phyloP scores from a whole-genome alignment of 2,888 invertebrate species.

The Andrena dorsata region DNA sequence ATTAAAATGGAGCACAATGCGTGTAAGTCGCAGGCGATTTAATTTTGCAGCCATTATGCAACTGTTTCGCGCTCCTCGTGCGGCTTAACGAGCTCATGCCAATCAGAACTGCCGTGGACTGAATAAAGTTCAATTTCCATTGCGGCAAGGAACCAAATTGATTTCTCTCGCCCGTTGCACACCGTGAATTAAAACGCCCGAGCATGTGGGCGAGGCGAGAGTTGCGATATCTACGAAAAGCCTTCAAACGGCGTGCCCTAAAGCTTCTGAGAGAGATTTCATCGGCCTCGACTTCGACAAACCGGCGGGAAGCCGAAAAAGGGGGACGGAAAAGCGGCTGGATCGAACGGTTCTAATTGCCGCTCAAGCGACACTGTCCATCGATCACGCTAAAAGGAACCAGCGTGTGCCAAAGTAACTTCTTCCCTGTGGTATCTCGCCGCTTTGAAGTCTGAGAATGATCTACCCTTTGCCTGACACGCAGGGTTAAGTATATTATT shows the following conservation, averaged over 20 bases:
- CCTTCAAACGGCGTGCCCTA: constrained; percentile 42
- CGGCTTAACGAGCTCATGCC: constrained; percentile 12
- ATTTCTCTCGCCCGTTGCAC: constrained; percentile 4
- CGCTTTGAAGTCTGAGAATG: background rate
- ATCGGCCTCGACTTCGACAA: constrained; percentile 49
- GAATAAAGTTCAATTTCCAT: constrained; percentile 37
- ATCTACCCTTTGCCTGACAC: background rate
- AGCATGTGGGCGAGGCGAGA: background rate
- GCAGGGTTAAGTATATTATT: background rate
- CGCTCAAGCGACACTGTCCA: constrained; percentile 9
- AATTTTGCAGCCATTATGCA: background rate
- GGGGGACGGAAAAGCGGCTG: constrained; percentile 6
- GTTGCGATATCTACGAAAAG: constrained; percentile 18
- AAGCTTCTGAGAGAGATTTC: constrained; percentile 46
- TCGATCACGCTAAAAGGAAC: constrained; percentile 29
- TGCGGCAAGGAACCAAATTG: constrained; percentile 30
- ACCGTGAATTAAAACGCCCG: constrained; percentile 9
- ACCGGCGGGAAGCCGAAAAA: constrained; percentile 14
- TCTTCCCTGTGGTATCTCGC: constrained; percentile 8
- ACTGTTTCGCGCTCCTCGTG: constrained; percentile 15
- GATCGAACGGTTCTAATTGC: constrained; percentile 21
- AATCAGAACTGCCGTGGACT: constrained; percentile 23
- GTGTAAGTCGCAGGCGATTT: background rate
- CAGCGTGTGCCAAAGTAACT: constrained; percentile 29
- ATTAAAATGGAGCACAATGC: no score